Evolutionary conservation across 2,888 invertebrate species (phyloP), one percentile per base, ranked within the genome.

Genomic region (Euplexia lucipara): DNA sequence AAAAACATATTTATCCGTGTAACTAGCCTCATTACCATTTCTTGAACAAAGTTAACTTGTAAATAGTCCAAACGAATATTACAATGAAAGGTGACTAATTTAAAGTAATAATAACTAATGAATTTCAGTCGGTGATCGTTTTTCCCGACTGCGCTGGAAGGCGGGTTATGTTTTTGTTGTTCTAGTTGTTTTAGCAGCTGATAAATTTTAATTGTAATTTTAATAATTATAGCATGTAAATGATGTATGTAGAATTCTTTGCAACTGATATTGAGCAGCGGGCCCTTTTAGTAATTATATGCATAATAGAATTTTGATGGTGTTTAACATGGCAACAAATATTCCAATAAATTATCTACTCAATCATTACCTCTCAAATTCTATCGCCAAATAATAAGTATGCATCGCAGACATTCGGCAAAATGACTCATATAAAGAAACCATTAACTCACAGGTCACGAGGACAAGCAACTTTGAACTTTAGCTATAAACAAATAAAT

Each of bases 391-490:
- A 39, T 56, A 58, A 59, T 59, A 20, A 66, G 26, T 63, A 62
- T 78, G 56, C 41, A 66, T 41, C 53, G 18, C 45, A 39, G 37
- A 51, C 52, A 54, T 78, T 79, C 73, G 79, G 59, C 68, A 63
- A 52, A 49, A 54, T 82, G 69, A 80, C 63, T 82, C 81, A 56
- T 42, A 32, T 51, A 14, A 60, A 61, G 35, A 47, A 51, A 44
- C 26, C 49, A 62, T 59, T 62, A 63, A 57, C 56, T 60, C 41
- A 47, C 30, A 42, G 56, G 45, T 69, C 70, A 64, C 3, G 12
- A 53, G 70, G 57, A 65, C 68, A 75, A 35, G 14, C 60, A 63
- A 75, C 68, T 78, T 64, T 70, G 56, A 70, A 75, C 75, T 75
- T 63, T 68, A 78, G 5, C 0, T 0, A 12, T 30, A 39, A 37